These are phyloP conservation scores for Digitonthophagus gazella DNA, from an alignment of 2,888 invertebrate genomes.

Conservation along the genomic window DNA sequence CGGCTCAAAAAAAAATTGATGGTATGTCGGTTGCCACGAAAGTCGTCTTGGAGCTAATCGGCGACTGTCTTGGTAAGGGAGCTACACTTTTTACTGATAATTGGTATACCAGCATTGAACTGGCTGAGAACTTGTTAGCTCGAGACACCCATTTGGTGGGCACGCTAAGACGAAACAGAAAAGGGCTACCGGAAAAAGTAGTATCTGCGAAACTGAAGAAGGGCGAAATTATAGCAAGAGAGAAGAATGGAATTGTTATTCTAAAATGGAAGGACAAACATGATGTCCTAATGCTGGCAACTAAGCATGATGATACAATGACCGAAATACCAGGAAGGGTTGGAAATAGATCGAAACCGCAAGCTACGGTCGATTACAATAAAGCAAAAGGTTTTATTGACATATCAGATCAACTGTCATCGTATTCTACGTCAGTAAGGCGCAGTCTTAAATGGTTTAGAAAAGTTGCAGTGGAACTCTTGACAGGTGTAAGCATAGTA, in stretches of 20 bases:
- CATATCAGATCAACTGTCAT: neutral
- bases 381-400: neutral
- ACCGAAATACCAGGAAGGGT: neutral
- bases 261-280: conserved; percentile 17
- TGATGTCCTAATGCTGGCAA: conserved; percentile 12
- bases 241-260: neutral
- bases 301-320: conserved; percentile 4
- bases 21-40: conserved; percentile 18
- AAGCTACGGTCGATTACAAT: neutral
- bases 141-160: conserved; percentile 38
- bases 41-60: conserved; percentile 28
- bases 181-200: conserved; percentile 20
- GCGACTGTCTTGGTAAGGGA: conserved; percentile 28
- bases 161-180: conserved; percentile 37
- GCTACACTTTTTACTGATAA: conserved; percentile 34
- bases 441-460: neutral
- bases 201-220: too few relatives aligned
- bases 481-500: too few relatives aligned
- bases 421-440: neutral
- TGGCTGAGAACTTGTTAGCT: conserved; percentile 31
- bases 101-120: conserved; percentile 34
- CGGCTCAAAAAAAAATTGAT: too few relatives aligned
- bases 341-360: neutral
- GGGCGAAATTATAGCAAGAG: conserved; percentile 2
- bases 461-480: neutral